Base-by-base conservation (phyloP, 2,797 vertebrate species). In the Sorex maritimensis region DNA sequence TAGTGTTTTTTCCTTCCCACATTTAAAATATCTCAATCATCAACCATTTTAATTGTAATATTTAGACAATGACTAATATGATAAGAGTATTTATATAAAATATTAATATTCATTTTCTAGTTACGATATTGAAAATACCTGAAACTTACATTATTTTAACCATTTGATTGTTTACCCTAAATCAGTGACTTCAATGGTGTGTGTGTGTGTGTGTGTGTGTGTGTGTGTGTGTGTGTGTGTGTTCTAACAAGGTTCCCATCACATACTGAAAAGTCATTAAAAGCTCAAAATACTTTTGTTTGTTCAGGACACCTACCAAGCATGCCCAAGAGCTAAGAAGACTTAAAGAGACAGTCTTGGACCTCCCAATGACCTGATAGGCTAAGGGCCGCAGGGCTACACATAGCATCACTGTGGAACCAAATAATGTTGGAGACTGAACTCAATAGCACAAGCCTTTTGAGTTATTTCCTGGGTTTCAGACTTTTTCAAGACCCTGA, bases 11-110 rank as follows among this genome's bases (percentile, higher is more conserved):
- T 34, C 34, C 34, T 34, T 34, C 34, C 34, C 41, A 44, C 41
- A 44, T 44, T 44, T 44, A 44, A 44, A 44, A 44, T 44, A 44
- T 44, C 41, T 44, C 24, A 90, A 58, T 86, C 21, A 91, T 81
- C 88, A 92, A 52, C 75, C 71, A 74, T 46, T 52, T 74, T 78
- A 12, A 88, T 52, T 82, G 23, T 49, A 85, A 46, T 8, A 72
- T 74, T 80, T 71, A 80, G 55, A 5, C 2, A 81, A 77, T 19
- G 68, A 24, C 82, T 58, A n/a, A 46, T 38, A 49, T 67, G 23
- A 4, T 9, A 19, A 34, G 34, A 34, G 34, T 34, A 34, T 34
- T 34, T 34, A 34, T 34, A 34, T 34, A 34, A 34, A 67, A 74
- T 0, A 34, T 83, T 88, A 67, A 14, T 55, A 41, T 65, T 89